phyloP scores from a whole-genome alignment of 1,140 invertebrate species.

The Coelopa frigida region DNA sequence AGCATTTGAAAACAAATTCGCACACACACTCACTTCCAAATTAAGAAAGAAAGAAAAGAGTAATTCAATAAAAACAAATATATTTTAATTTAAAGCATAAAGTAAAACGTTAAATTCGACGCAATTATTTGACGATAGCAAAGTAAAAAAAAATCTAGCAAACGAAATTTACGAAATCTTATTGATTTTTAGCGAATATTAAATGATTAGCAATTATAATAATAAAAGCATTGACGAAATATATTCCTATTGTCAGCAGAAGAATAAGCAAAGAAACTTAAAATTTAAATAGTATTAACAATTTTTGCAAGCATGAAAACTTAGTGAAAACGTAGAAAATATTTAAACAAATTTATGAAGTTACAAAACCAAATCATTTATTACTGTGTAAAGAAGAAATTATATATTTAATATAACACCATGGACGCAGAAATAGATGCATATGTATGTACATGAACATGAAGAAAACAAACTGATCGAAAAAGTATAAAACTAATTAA shows the following conservation, averaged over 20 bases:
- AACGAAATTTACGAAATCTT: too few relatives aligned
- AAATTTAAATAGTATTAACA: slow-evolving; percentile 16
- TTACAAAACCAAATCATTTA: slow-evolving; percentile 8
- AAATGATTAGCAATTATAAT: slow-evolving; percentile 6
- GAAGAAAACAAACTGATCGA: slow-evolving; percentile 1
- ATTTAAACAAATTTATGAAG: slow-evolving; percentile 31
- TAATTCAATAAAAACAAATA: neutral
- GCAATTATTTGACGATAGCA: slow-evolving; percentile 8
- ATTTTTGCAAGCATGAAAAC: slow-evolving; percentile 25
- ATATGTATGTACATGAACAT: slow-evolving; percentile 15
- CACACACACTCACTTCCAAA: slow-evolving; percentile 9
- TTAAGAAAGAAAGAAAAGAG: neutral
- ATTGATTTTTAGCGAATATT: too few relatives aligned
- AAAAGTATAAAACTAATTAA: too few relatives aligned
- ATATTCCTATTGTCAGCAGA: slow-evolving; percentile 18
- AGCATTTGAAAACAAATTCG: slow-evolving; percentile 7
- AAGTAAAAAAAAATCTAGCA: slow-evolving; percentile 16
- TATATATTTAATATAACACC: slow-evolving; percentile 13
- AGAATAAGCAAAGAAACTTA: slow-evolving; percentile 18
- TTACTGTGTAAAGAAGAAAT: neutral
- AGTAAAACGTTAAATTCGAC: slow-evolving; percentile 15
- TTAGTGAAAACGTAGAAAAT: slow-evolving; percentile 25
- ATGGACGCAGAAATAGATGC: slow-evolving; percentile 19
- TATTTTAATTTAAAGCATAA: slow-evolving; percentile 27
- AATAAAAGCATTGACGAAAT: slow-evolving; percentile 10